Base-by-base conservation (phyloP, 2,888 invertebrate genomes). In the Erannis defoliaria region DNA sequence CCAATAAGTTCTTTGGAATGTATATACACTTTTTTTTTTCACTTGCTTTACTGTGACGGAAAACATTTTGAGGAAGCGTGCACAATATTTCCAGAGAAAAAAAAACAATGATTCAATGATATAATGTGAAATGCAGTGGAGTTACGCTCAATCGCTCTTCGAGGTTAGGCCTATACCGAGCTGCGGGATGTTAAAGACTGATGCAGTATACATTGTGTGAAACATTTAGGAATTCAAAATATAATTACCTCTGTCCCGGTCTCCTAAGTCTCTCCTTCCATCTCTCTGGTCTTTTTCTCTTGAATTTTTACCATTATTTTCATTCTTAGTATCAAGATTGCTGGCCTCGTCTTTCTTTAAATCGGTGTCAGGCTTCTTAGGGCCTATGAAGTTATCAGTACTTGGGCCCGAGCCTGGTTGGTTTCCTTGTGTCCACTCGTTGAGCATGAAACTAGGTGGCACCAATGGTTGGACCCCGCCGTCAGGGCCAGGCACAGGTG, bases 351-450 rank as follows among this genome's bases (percentile, higher is more conserved):
- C 50, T 21, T 12, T 33, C 2, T 50, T 51, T 45, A 51, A 55
- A 31, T 55, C 58, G n/a, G 40, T 18, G 16, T 60, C 54, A 2
- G 60, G 29, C 9, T 61, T 61, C 18, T 45, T 31, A 14, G 61
- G 55, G 16, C 55, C 55, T 18, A 61, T 51, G n/a, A 51, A 51
- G 4, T 19, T 37, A 8, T 35, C 35, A 3, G 40, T 12, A 1
- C 12, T 45, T 0, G 9, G 35, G n/a, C 12, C 33, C 0, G 54
- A 21, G 12, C 43, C 50, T 0, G 5, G 31, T 1, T 33, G 9
- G 35, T 37, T 48, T 42, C 35, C 53, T 26, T 31, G 42, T 14
- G 2, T 12, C 62, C 62, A 62, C 0, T 57, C 53, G 18, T 18
- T 21, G 5, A 62, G 10, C 3, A 57, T 9, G 12, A 55, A 61